Percentiles rank a stretch among this genome's conserved stretches.
phyloP scores from a whole-genome alignment of 2,888 invertebrate species.

The Timandra comae region DNA sequence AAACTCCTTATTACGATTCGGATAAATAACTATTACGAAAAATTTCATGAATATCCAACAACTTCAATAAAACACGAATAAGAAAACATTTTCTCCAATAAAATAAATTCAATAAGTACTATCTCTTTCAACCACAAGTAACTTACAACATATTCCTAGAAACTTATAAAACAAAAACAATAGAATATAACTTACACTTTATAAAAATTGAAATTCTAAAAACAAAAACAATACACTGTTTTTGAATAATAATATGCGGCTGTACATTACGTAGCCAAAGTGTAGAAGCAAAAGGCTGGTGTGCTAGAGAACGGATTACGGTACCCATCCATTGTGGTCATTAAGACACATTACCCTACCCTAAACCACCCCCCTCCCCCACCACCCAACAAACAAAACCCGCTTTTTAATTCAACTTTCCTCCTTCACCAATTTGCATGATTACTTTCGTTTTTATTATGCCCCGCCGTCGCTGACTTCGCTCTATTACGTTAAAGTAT shows the following conservation, averaged over 20 bases:
- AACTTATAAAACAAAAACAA: no score
- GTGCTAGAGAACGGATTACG: constrained; percentile 56
- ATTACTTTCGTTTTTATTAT: constrained; percentile 77
- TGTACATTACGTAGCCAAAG: constrained; percentile 39
- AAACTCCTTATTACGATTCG: no score
- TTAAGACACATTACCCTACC: constrained; percentile 70
- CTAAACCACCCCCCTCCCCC: constrained; percentile 18
- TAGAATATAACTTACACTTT: no score
- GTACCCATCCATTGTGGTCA: constrained; percentile 73
- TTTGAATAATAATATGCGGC: constrained; percentile 27
- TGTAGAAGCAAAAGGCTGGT: constrained; percentile 49
- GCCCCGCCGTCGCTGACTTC: constrained; percentile 42
- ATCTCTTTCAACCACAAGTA: no score
- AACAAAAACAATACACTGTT: constrained; percentile 34
- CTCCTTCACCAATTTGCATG: constrained; percentile 73
- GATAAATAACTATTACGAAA: no score
- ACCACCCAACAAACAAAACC: constrained; percentile 35
- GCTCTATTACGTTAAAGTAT: constrained; percentile 40
- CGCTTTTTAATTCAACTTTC: constrained; percentile 76
- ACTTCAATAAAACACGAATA: no score
- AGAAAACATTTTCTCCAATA: no score
- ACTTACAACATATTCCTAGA: no score
- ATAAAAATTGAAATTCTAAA: no score
- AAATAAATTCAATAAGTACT: no score
- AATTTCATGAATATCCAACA: no score